Percentiles rank a stretch among this genome's conserved stretches.
These are phyloP conservation scores for Apostichopus parvimensis DNA, from an alignment of 35 echinoderm and acorn worm genomes.

Conservation along the genomic window DNA sequence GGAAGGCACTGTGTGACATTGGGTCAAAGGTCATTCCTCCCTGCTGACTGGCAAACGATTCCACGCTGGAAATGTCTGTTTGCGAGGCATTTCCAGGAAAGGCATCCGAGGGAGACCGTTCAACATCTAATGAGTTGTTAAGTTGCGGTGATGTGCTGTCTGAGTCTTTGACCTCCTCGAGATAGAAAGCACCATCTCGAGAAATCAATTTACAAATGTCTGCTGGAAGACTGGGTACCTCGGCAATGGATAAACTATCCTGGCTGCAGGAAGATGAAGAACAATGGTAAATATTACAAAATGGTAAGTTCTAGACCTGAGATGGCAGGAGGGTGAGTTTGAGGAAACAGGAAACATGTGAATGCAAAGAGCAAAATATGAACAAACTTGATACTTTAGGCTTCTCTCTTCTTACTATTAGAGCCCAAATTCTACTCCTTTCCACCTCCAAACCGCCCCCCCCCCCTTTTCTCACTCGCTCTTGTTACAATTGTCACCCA, in stretches of 20 bases:
- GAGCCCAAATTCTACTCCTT: too few relatives aligned
- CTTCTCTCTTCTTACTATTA: too few relatives aligned
- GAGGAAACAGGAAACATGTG: too few relatives aligned
- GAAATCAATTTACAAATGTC: conserved; percentile 19
- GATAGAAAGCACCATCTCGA: not conserved
- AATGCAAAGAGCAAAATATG: too few relatives aligned
- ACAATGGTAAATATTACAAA: too few relatives aligned
- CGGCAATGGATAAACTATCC: conserved; percentile 23
- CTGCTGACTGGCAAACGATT: not conserved
- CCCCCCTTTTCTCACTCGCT: too few relatives aligned
- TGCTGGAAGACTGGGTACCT: conserved; percentile 20
- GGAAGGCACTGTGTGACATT: not conserved
- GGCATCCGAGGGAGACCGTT: not conserved
- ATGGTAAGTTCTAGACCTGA: too few relatives aligned
- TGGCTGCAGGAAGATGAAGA: not conserved
- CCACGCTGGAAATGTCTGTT: not conserved
- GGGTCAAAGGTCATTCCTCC: conserved; percentile 1
- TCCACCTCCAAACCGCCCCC: too few relatives aligned
- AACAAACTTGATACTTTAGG: too few relatives aligned
- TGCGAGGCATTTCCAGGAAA: not conserved
- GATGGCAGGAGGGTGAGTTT: too few relatives aligned
- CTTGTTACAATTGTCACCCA: too few relatives aligned
- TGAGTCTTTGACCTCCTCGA: not conserved
- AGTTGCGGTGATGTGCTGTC: not conserved
- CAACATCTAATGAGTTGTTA: not conserved